Evolutionary conservation across 2,113 vertebrate genomes (phyloP).

Genomic region (Cinclus cinclus): DNA sequence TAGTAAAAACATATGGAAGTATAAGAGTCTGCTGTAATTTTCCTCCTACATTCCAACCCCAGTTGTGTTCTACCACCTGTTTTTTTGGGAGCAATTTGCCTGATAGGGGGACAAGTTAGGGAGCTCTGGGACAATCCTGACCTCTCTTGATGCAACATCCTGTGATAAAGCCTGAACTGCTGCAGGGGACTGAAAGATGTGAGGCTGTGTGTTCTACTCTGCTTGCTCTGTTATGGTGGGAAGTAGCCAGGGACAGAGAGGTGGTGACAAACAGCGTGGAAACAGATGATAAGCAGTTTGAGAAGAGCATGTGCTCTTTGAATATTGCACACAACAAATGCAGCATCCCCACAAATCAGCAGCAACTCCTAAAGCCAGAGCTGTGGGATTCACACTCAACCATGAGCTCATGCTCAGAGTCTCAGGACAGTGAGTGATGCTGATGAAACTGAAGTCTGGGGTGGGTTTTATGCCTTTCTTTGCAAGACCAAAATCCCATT

Average conservation of each 20-base stretch:
- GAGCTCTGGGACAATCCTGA: neutral
- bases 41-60: neutral
- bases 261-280: neutral
- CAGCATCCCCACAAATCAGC: neutral
- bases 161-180: neutral
- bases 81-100: neutral
- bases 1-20: neutral
- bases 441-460: neutral
- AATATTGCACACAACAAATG: neutral
- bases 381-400: neutral
- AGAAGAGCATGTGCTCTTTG: neutral
- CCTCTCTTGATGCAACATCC: rapidly evolving
- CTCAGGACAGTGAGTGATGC: neutral
- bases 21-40: neutral
- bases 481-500: neutral
- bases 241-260: neutral
- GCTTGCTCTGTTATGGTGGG: neutral
- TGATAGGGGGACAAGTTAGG: neutral
- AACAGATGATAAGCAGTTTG: neutral
- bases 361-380: neutral
- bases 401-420: neutral
- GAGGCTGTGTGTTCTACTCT: neutral
- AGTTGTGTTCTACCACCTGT: neutral
- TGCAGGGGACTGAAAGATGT: neutral
- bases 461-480: neutral